These are phyloP conservation scores for Betta splendens DNA, from an alignment of 2,797 vertebrate genomes.

Conservation along the genomic window DNA sequence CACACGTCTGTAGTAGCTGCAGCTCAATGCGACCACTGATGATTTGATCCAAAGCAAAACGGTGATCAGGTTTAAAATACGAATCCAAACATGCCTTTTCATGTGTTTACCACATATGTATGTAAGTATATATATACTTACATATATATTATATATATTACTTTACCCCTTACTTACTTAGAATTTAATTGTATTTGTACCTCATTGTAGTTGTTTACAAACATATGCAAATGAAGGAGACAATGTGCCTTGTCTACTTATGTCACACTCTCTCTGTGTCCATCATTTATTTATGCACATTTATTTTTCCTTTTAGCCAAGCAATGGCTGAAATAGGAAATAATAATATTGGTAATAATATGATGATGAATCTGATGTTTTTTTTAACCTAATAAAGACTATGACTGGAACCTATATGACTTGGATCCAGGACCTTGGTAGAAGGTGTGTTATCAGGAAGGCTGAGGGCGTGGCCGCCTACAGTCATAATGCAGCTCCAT, in stretches of 20 bases:
- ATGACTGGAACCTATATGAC: background rate
- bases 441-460: background rate
- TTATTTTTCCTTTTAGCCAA: no score
- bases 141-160: no score
- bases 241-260: conserved; percentile 1
- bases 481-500: background rate
- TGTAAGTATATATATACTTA: no score
- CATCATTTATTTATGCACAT: background rate
- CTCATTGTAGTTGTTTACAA: conserved; percentile 18
- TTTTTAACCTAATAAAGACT: background rate
- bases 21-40: conserved; percentile 25
- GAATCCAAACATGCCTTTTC: background rate
- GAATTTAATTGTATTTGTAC: background rate
- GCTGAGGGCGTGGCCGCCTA: background rate
- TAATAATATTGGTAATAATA: no score
- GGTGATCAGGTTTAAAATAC: background rate
- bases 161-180: background rate
- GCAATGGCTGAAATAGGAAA: background rate
- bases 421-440: background rate
- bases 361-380: no score
- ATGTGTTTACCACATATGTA: background rate
- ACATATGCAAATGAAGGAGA: conserved; percentile 26
- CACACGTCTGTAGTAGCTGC: conserved; percentile 39
- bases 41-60: conserved; percentile 3
- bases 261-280: no score